Conservation (phyloP, 1,140 invertebrate species). For the Subanguina moxae region DNA sequence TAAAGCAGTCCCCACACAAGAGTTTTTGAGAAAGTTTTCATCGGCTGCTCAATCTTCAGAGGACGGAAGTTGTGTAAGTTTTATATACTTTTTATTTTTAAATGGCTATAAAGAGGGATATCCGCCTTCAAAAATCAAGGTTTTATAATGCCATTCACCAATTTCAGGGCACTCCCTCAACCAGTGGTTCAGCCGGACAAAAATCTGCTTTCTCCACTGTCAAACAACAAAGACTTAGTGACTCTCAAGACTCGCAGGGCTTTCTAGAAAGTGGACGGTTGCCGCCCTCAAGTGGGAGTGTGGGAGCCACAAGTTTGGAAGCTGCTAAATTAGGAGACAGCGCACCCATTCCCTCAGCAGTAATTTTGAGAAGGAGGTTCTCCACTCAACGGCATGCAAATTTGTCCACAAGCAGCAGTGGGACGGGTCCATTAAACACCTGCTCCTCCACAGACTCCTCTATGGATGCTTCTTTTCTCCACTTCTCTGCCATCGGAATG, state of each 20-base stretch:
- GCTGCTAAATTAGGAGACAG: conserved; percentile 5
- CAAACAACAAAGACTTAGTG: conserved; percentile 6
- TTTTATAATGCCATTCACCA: conserved; percentile 4
- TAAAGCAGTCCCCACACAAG: background rate
- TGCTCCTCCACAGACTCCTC: conserved; percentile 56
- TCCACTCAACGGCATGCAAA: conserved; percentile 57
- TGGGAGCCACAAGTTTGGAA: conserved; percentile 24
- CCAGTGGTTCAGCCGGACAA: conserved; percentile 20
- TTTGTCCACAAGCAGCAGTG: conserved; percentile 52
- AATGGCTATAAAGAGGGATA: no score
- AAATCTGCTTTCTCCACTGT: conserved; percentile 13
- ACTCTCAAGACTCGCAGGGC: conserved; percentile 14
- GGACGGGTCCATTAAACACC: conserved; percentile 49
- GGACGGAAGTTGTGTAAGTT: background rate
- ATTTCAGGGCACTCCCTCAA: conserved; percentile 10
- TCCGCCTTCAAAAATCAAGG: no score
- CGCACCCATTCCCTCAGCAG: conserved; percentile 28
- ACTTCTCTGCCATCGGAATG: conserved; percentile 8
- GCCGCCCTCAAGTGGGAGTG: conserved; percentile 26
- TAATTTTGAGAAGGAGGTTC: conserved; percentile 53
- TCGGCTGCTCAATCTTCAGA: background rate
- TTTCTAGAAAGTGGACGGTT: conserved; percentile 6
- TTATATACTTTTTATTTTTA: no score
- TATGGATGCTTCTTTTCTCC: conserved; percentile 47
- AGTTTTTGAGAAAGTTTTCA: background rate